phyloP scores from a whole-genome alignment of 2,113 vertebrate genomes.

The Hippocampus barbouri region DNA sequence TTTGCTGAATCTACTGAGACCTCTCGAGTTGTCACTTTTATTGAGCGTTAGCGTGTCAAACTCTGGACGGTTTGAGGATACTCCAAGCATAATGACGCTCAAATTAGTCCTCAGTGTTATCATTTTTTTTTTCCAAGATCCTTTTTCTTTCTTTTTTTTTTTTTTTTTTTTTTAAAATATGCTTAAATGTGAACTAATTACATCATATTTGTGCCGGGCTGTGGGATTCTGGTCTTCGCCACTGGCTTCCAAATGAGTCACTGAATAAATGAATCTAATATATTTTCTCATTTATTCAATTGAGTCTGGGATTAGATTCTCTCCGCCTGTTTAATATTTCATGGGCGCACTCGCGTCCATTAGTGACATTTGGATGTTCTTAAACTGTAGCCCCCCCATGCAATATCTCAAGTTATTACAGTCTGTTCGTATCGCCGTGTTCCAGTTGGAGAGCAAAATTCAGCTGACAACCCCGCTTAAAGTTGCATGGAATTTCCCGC shows the following conservation, averaged over 20 bases:
- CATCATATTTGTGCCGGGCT: neutral
- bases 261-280: slow-evolving; percentile 8
- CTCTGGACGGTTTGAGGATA: neutral
- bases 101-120: neutral
- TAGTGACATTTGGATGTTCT: slow-evolving; percentile 8
- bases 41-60: neutral
- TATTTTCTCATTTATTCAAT: slow-evolving; percentile 8
- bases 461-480: too few relatives aligned
- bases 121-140: neutral
- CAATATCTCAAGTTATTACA: neutral
- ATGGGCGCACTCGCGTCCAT: neutral
- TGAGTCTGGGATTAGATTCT: slow-evolving; percentile 9
- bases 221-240: neutral
- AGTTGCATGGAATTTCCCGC: too few relatives aligned
- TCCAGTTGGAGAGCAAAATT: neutral
- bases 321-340: slow-evolving; percentile 10
- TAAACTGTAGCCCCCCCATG: neutral
- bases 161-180: neutral
- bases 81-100: neutral
- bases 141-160: neutral
- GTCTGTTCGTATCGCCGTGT: neutral
- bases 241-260: slow-evolving; percentile 4
- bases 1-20: neutral
- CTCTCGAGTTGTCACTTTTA: neutral
- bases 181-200: neutral